Conservation (phyloP, 2,113 vertebrate species). For the Dryoscopus gambensis region DNA sequence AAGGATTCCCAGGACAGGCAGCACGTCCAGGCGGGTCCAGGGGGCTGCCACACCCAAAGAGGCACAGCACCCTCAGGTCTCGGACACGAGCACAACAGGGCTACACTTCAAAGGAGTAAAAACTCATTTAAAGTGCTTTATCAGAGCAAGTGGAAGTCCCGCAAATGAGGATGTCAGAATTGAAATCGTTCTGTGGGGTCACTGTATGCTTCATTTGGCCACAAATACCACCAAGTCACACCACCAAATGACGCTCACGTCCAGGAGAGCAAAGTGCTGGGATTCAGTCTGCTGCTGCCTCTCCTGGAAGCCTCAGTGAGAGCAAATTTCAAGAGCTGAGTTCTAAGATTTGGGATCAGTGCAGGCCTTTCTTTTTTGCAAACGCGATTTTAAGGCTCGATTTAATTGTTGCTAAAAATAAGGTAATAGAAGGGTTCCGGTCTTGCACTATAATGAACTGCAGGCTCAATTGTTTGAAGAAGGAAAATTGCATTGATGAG, state of each 20-base stretch:
- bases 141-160: background rate
- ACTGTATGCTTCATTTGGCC: fast-evolving
- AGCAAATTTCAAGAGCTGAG: background rate
- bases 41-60: background rate
- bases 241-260: background rate
- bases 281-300: background rate
- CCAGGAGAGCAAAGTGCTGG: background rate
- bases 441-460: slow-evolving; percentile 17
- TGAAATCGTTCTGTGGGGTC: fast-evolving
- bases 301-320: background rate
- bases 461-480: slow-evolving; percentile 35
- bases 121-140: background rate
- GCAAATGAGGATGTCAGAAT: background rate
- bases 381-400: background rate
- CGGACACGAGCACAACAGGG: fast-evolving
- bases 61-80: background rate
- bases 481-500: slow-evolving; percentile 32
- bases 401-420: slow-evolving; percentile 6
- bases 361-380: background rate
- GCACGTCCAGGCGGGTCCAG: fast-evolving
- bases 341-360: background rate
- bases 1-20: background rate
- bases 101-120: background rate
- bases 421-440: background rate
- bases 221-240: background rate